Evolutionary conservation across 2,888 invertebrate genomes (phyloP).

Genomic region (Dascillus cervinus): DNA sequence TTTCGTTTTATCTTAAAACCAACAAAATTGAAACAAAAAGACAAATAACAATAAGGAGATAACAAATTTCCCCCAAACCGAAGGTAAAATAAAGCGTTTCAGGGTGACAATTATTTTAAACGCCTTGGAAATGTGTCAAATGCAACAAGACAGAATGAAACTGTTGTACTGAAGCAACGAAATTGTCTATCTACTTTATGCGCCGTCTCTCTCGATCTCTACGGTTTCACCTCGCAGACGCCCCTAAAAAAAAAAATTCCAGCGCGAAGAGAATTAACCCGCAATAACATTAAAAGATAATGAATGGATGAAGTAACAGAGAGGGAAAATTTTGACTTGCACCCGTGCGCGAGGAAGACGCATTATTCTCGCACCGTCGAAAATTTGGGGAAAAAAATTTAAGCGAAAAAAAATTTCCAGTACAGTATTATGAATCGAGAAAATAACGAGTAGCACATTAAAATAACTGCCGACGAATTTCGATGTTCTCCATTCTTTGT

Average conservation of each 20-base stretch:
- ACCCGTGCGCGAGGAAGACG: too few relatives aligned
- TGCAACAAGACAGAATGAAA: constrained; percentile 6
- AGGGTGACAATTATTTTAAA: constrained; percentile 14
- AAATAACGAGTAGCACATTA: constrained; percentile 16
- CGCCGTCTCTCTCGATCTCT: too few relatives aligned
- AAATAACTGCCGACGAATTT: constrained; percentile 14
- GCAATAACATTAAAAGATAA: constrained; percentile 22
- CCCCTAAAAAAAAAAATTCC: too few relatives aligned
- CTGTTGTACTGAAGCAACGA: too few relatives aligned
- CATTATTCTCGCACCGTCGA: too few relatives aligned
- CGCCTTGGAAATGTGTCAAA: constrained; percentile 13
- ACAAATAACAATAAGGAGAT: constrained; percentile 7
- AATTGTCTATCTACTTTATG: too few relatives aligned
- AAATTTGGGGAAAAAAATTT: too few relatives aligned
- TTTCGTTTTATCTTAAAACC: constrained; percentile 9
- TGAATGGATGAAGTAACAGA: constrained; percentile 10
- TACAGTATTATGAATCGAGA: constrained; percentile 11
- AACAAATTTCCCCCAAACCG: constrained; percentile 11
- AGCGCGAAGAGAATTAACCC: constrained; percentile 18
- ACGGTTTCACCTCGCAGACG: too few relatives aligned
- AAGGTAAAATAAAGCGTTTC: constrained; percentile 14
- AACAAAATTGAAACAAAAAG: constrained; percentile 7
- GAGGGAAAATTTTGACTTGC: too few relatives aligned
- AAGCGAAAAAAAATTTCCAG: too few relatives aligned
- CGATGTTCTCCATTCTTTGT: constrained; percentile 8